phyloP scores from a whole-genome alignment of 2,113 vertebrate genomes.

The Lamprologus ornatipinnis region DNA sequence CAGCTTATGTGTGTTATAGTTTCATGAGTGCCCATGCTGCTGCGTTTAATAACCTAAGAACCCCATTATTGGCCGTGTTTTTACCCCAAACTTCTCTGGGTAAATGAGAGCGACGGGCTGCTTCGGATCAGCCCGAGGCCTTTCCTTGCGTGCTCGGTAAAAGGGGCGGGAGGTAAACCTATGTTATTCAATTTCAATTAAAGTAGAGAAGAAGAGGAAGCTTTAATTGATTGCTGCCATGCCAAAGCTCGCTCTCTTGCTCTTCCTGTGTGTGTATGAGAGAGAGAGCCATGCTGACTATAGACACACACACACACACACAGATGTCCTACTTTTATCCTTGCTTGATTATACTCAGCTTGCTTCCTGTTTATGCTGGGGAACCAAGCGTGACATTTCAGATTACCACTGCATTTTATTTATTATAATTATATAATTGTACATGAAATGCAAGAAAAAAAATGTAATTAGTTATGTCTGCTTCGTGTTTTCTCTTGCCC shows the following conservation, averaged over 20 bases:
- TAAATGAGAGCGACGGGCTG: background rate
- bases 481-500: background rate
- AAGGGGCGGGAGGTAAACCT: constrained; percentile 27
- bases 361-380: background rate
- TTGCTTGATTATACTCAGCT: constrained; percentile 14
- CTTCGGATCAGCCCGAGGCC: constrained; percentile 16
- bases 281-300: background rate
- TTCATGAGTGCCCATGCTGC: background rate
- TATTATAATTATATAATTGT: background rate
- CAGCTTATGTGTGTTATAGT: background rate
- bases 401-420: background rate
- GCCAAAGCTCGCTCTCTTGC: background rate
- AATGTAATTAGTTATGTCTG: background rate
- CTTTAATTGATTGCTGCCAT: constrained; percentile 58
- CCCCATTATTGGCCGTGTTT: constrained; percentile 35
- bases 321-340: constrained; percentile 48
- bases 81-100: background rate
- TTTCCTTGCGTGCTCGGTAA: constrained; percentile 31
- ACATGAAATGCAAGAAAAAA: background rate
- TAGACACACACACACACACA: background rate
- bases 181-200: constrained; percentile 58
- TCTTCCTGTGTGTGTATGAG: background rate
- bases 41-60: background rate
- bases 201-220: constrained; percentile 37
- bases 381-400: background rate